A percentile compares a stretch with the other conserved stretches of the same genome.
Evolutionary conservation across 2,888 invertebrate genomes (phyloP).

Genomic region (Gordius sp.): DNA sequence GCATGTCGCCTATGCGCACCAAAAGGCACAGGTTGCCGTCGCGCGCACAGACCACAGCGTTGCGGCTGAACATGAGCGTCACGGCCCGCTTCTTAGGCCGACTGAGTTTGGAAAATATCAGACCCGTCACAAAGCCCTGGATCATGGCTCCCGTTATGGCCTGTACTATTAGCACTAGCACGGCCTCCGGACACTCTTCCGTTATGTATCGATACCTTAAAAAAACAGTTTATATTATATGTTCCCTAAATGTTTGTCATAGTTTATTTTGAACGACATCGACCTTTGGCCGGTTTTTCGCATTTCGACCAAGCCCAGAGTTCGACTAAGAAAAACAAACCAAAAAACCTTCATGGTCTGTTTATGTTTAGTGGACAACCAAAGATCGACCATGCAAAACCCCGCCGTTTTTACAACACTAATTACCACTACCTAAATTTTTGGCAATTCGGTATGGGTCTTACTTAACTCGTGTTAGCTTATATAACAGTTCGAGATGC

Average conservation of each 20-base stretch:
- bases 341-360: no score
- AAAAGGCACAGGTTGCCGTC: constrained; percentile 28
- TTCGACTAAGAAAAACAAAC: no score
- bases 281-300: background rate
- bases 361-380: no score
- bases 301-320: no score
- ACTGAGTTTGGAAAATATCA: constrained; percentile 71
- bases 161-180: constrained; percentile 65
- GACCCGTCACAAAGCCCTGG: constrained; percentile 49
- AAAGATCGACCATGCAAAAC: no score
- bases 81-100: constrained; percentile 82
- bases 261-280: background rate
- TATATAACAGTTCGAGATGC: no score
- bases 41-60: constrained; percentile 22
- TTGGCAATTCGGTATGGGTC: no score
- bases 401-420: no score
- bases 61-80: constrained; percentile 56
- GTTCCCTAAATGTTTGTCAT: background rate
- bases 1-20: constrained; percentile 30
- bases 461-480: no score
- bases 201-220: constrained; percentile 45
- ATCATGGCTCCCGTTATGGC: constrained; percentile 60
- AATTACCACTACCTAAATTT: no score
- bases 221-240: background rate
- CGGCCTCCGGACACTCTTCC: constrained; percentile 67